Percentiles rank a stretch among this genome's conserved stretches.
phyloP scores from a whole-genome alignment of 2,888 invertebrate genomes.

The Gisinianus flammeolus region DNA sequence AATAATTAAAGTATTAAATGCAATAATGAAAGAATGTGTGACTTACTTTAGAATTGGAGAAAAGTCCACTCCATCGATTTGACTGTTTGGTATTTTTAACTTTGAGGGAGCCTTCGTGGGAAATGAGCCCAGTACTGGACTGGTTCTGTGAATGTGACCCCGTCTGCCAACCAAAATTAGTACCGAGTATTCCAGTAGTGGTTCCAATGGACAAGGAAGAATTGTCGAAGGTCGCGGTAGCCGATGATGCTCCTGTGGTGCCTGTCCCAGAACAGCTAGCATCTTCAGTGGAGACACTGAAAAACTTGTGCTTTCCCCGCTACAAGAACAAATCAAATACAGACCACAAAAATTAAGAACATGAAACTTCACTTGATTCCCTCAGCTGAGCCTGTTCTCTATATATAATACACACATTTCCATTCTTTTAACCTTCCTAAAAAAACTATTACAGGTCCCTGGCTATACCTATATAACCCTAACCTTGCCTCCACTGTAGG shows the following conservation, averaged over 20 bases:
- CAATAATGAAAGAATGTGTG: too few species aligned
- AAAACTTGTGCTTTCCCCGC: constrained; percentile 62
- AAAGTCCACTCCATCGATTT: constrained; percentile 75
- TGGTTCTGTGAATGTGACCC: constrained; percentile 23
- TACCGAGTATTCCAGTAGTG: constrained; percentile 12
- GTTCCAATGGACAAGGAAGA: constrained; percentile 29
- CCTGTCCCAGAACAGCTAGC: constrained; percentile 61
- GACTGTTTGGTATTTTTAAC: constrained; percentile 63
- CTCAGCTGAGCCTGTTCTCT: not conserved
- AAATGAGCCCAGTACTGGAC: constrained; percentile 50
- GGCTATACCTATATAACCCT: not conserved
- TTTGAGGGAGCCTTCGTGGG: constrained; percentile 60
- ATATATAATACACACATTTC: not conserved
- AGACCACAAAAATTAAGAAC: not conserved
- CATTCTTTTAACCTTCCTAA: not conserved
- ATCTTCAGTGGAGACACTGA: constrained; percentile 66
- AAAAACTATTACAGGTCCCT: not conserved
- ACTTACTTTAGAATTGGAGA: constrained; percentile 68
- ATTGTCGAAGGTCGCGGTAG: constrained; percentile 42
- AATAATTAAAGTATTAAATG: too few species aligned
- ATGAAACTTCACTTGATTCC: not conserved
- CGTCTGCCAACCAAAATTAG: constrained; percentile 9
- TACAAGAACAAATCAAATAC: constrained; percentile 22
- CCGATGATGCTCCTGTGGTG: constrained; percentile 55
- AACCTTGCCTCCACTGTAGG: not conserved